Percentiles rank a stretch among this genome's conserved stretches.
Conservation (phyloP, 1,140 invertebrate species). For the Caerostris extrusa region DNA sequence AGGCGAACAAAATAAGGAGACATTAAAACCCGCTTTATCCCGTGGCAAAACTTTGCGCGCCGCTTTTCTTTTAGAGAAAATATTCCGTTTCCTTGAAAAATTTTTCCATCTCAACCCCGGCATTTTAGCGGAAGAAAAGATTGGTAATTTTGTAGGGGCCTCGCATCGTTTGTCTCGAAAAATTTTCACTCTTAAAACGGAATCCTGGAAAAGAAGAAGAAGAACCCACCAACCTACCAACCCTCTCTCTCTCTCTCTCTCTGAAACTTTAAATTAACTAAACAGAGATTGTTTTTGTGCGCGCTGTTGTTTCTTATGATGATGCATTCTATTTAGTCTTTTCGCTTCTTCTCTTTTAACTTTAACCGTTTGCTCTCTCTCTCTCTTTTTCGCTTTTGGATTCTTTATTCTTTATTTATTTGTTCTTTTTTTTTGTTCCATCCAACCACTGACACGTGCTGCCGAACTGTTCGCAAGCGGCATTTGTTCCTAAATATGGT, state of each 20-base stretch:
- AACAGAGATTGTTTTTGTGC: slow-evolving; percentile 75
- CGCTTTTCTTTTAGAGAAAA: slow-evolving; percentile 33
- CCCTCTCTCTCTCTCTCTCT: too few species aligned
- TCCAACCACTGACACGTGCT: slow-evolving; percentile 72
- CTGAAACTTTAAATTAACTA: slow-evolving; percentile 75
- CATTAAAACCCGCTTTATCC: slow-evolving; percentile 72
- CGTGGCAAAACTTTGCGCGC: slow-evolving; percentile 53
- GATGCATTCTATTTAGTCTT: slow-evolving; percentile 75
- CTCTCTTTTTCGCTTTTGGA: slow-evolving; percentile 20
- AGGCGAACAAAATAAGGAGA: slow-evolving; percentile 73
- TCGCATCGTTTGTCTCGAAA: slow-evolving; percentile 71
- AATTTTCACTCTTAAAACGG: slow-evolving; percentile 70
- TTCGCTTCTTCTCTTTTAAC: slow-evolving; percentile 70
- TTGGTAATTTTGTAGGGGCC: slow-evolving; percentile 69
- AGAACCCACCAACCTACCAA: slow-evolving; percentile 15
- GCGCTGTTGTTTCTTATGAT: slow-evolving; percentile 68
- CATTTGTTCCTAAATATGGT: slow-evolving; percentile 33
- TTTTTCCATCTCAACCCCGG: slow-evolving; percentile 23
- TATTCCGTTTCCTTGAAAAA: slow-evolving; percentile 2
- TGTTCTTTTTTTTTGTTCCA: slow-evolving; percentile 35
- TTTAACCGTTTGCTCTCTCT: slow-evolving; percentile 56
- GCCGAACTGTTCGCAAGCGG: slow-evolving; percentile 72
- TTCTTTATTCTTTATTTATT: slow-evolving; percentile 14
- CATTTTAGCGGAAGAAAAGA: slow-evolving; percentile 70
- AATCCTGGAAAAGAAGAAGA: slow-evolving; percentile 57